A percentile compares a stretch with the other conserved stretches of the same genome.
These are phyloP conservation scores for Casuarius casuarius DNA, from an alignment of 2,113 vertebrate genomes.

Conservation along the genomic window DNA sequence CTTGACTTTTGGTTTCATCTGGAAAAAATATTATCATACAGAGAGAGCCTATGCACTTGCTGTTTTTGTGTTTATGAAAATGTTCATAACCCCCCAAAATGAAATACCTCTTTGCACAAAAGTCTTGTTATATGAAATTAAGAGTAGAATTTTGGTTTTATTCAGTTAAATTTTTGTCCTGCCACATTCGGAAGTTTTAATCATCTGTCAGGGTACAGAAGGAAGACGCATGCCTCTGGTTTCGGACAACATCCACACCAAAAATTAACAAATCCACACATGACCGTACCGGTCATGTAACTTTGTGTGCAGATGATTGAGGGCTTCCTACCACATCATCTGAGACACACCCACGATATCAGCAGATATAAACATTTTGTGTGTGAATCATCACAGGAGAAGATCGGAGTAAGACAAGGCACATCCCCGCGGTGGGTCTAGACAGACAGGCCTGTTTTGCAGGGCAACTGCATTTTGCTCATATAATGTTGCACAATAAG, in stretches of 20 bases:
- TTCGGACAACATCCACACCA: not conserved
- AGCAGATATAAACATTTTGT: not conserved
- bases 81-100: not conserved
- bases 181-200: not conserved
- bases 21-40: not conserved
- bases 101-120: not conserved
- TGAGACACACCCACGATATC: fast-evolving
- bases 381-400: fast-evolving
- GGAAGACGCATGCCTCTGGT: not conserved
- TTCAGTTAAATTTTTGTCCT: not conserved
- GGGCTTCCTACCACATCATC: not conserved
- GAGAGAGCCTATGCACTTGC: not conserved
- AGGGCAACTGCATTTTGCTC: not conserved
- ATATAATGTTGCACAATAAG: not conserved
- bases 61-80: not conserved
- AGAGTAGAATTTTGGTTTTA: not conserved
- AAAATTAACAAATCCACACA: not conserved
- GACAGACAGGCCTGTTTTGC: not conserved
- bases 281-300: not conserved
- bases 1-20: not conserved
- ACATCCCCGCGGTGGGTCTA: not conserved
- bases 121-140: not conserved
- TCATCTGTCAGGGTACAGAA: not conserved
- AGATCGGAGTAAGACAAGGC: not conserved
- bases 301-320: not conserved